phyloP scores from a whole-genome alignment of 2,113 vertebrate genomes.

The Chamaea fasciata region DNA sequence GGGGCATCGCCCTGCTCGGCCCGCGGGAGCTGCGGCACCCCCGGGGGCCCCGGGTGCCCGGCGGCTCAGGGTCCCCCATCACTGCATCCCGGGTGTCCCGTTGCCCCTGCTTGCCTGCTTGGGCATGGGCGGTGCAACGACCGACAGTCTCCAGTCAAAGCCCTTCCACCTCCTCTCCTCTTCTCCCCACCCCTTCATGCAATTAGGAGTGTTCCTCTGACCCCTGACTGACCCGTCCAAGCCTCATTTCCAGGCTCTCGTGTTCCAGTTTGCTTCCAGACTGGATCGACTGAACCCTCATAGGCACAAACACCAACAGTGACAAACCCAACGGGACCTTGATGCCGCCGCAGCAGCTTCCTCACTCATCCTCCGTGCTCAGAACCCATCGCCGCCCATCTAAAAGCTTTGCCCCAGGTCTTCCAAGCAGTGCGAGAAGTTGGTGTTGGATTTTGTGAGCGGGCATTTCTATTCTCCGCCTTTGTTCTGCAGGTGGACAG shows the following conservation, averaged over 20 bases:
- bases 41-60: not conserved
- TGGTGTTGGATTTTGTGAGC: fast-evolving
- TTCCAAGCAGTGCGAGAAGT: not conserved
- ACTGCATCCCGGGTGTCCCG: not conserved
- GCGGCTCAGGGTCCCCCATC: not conserved
- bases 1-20: too few species aligned
- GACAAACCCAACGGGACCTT: not conserved
- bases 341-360: not conserved
- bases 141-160: not conserved
- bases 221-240: not conserved
- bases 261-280: not conserved
- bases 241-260: not conserved
- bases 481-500: not conserved
- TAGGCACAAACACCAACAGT: too few species aligned
- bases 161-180: not conserved
- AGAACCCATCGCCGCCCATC: not conserved
- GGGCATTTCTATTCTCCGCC: not conserved
- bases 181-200: too few species aligned
- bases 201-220: not conserved
- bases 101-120: too few species aligned
- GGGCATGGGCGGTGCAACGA: not conserved
- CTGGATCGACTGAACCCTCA: not conserved
- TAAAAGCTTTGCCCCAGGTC: not conserved
- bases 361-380: not conserved
- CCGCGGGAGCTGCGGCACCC: too few species aligned